Conservation (phyloP, 2,888 invertebrate genomes). For the Noctua pronuba region DNA sequence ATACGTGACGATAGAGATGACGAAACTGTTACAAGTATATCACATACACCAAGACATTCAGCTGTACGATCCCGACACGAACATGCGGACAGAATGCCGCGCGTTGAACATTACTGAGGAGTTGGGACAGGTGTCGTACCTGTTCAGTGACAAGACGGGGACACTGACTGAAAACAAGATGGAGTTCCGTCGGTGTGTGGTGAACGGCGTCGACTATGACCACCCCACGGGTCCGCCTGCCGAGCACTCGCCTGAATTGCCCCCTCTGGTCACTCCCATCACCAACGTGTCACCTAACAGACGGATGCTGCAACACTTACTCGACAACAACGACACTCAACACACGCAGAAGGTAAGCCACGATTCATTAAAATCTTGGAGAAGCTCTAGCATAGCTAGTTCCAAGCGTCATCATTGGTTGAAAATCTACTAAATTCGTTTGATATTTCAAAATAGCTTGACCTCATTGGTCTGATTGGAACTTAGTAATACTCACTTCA, state of each 20-base stretch:
- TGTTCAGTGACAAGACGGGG: constrained; percentile 99
- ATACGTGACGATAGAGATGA: constrained; percentile 99
- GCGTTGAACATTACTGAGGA: constrained; percentile 99
- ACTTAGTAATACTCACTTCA: not conserved
- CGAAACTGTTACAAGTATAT: constrained; percentile 98
- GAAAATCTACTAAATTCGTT: not conserved
- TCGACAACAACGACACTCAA: constrained; percentile 83
- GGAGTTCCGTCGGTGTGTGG: constrained; percentile 97
- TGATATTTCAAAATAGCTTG: not conserved
- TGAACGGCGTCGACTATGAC: constrained; percentile 97
- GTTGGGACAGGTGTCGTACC: constrained; percentile 96
- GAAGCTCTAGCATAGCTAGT: not conserved
- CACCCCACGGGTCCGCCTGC: constrained; percentile 94
- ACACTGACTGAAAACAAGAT: constrained; percentile 99
- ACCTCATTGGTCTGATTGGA: not conserved
- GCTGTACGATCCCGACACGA: constrained; percentile 95
- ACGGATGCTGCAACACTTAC: constrained; percentile 84
- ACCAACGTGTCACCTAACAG: constrained; percentile 87
- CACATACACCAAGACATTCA: constrained; percentile 97
- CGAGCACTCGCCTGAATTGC: constrained; percentile 89
- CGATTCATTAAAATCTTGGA: not conserved
- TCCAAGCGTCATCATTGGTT: not conserved
- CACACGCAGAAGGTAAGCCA: constrained; percentile 91
- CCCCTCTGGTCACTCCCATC: constrained; percentile 85
- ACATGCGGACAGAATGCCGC: constrained; percentile 95